Conservation (phyloP, 2,113 vertebrate species). For the Neoarius graeffei region DNA sequence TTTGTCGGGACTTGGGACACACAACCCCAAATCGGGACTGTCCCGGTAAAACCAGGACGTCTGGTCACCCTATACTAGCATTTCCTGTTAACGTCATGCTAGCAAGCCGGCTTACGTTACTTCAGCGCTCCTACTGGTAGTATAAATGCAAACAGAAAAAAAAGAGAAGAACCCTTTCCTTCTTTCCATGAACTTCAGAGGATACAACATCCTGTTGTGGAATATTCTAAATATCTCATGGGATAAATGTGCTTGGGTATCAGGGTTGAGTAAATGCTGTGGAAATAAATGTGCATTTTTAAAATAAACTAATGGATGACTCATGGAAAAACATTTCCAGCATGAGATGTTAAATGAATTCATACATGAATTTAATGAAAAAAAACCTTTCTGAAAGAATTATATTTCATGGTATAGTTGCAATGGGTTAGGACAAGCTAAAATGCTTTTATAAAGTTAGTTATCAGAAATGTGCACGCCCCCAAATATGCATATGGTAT, state of each 20-base stretch:
- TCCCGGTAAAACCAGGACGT: no score
- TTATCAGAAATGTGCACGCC: neutral
- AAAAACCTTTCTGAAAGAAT: neutral
- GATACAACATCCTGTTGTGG: neutral
- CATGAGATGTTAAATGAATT: neutral
- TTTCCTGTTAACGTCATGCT: no score
- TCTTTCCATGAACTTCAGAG: no score
- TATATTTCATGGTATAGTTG: neutral
- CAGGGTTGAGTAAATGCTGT: neutral
- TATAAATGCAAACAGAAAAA: no score
- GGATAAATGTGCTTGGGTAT: neutral
- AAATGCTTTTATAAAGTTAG: neutral
- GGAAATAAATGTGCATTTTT: neutral
- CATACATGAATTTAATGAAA: neutral
- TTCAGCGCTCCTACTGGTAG: no score
- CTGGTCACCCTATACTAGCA: no score
- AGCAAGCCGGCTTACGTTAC: no score
- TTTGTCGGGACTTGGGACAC: no score
- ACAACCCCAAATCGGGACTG: no score
- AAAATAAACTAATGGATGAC: neutral
- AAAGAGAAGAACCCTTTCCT: no score
- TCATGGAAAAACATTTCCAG: neutral
- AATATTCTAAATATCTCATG: no score
- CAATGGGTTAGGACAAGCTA: neutral
- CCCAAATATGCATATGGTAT: no score